Conservation (phyloP, 2,797 vertebrate genomes). For the Spondyliosoma cantharus region DNA sequence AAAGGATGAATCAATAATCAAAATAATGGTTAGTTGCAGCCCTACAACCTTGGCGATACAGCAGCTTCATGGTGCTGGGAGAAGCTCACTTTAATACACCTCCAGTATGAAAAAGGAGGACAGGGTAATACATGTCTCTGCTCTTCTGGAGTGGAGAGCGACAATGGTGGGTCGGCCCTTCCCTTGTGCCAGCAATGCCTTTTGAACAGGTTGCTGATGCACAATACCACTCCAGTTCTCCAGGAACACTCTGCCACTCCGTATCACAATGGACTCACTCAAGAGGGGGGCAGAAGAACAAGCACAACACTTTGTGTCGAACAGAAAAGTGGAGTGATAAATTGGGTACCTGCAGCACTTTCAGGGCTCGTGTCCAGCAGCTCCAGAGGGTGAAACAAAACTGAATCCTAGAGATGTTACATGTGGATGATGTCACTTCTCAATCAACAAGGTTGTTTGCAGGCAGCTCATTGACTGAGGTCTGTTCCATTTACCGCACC, state of each 20-base stretch:
- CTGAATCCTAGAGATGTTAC: not conserved
- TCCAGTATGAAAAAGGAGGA: not conserved
- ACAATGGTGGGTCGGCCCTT: conserved; percentile 13
- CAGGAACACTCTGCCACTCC: conserved; percentile 14
- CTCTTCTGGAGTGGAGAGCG: conserved; percentile 15
- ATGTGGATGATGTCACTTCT: conserved; percentile 42
- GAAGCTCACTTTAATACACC: not conserved
- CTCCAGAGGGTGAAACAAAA: not conserved
- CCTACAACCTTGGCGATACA: not conserved
- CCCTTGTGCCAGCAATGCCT: conserved; percentile 11
- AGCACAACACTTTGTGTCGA: not conserved
- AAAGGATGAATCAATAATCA: no score
- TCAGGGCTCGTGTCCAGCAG: not conserved
- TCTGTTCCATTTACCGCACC: conserved; percentile 75
- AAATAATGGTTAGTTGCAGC: not conserved
- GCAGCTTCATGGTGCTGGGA: not conserved
- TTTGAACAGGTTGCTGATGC: conserved; percentile 40
- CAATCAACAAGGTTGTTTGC: conserved; percentile 63
- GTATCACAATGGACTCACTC: conserved; percentile 13
- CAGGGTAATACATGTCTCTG: conserved; percentile 2
- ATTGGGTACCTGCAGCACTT: conserved; percentile 9
- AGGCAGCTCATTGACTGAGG: conserved; percentile 62
- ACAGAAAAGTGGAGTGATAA: conserved; percentile 15
- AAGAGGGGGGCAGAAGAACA: conserved; percentile 11
- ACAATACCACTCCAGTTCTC: conserved; percentile 6